A percentile compares a stretch with the other conserved stretches of the same genome.
Conservation (phyloP, 2,797 vertebrate species). For the Channallabes apus region DNA sequence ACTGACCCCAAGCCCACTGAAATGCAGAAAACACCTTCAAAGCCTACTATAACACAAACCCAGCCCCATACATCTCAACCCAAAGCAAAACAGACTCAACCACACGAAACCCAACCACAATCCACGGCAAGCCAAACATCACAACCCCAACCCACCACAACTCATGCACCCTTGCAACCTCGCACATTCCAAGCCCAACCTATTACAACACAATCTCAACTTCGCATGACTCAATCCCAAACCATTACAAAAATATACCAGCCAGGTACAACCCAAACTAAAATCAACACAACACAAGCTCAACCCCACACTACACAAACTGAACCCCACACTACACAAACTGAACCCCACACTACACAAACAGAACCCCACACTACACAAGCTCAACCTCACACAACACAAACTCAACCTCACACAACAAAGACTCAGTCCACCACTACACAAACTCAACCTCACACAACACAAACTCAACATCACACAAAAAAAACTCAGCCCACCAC, state of each 20-base stretch:
- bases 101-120: background rate
- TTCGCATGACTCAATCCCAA: background rate
- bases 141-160: background rate
- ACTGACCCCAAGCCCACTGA: background rate
- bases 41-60: background rate
- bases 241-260: background rate
- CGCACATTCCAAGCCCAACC: background rate
- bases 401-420: background rate
- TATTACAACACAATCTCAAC: background rate
- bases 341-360: constrained; percentile 21
- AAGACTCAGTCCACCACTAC: background rate
- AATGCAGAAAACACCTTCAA: background rate
- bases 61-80: background rate
- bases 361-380: background rate
- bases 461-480: background rate
- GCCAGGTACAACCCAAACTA: background rate
- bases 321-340: background rate
- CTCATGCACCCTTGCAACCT: background rate
- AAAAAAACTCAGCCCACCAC: background rate
- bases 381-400: background rate
- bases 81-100: background rate
- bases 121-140: background rate
- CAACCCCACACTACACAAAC: background rate
- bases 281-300: background rate
- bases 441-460: background rate